Conservation (phyloP, 2,888 invertebrate genomes). For the Carcina quercana region DNA sequence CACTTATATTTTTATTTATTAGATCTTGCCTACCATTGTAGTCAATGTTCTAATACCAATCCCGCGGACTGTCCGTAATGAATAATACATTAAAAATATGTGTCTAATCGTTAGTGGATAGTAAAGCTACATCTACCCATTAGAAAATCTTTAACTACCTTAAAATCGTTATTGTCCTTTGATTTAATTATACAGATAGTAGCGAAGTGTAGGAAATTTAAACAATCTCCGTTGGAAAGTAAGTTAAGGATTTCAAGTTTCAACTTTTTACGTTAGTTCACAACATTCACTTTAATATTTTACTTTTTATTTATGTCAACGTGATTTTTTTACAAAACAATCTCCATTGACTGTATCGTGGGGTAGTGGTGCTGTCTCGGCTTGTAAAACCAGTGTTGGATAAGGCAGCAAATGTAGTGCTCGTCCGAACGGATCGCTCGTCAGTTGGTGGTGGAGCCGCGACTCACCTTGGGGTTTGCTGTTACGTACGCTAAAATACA, state of each 20-base stretch:
- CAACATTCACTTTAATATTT: slow-evolving; percentile 26
- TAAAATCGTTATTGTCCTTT: too few relatives aligned
- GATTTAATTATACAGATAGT: too few relatives aligned
- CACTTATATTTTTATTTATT: too few relatives aligned
- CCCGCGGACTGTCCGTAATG: too few relatives aligned
- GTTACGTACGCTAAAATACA: slow-evolving; percentile 64
- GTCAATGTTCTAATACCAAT: too few relatives aligned
- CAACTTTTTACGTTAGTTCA: slow-evolving; percentile 19
- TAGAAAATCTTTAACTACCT: too few relatives aligned
- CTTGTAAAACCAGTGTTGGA: slow-evolving; percentile 31
- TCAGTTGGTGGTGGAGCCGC: slow-evolving; percentile 37
- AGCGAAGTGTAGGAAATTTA: too few relatives aligned
- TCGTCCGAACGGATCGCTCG: slow-evolving; percentile 33
- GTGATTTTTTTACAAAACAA: background rate
- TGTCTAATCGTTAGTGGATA: too few relatives aligned
- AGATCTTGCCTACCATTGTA: too few relatives aligned
- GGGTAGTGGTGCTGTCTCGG: background rate
- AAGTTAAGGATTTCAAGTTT: slow-evolving; percentile 42
- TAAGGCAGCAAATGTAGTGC: slow-evolving; percentile 22
- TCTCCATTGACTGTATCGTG: slow-evolving; percentile 1
- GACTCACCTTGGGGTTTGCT: slow-evolving; percentile 61
- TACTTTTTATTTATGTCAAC: slow-evolving; percentile 1
- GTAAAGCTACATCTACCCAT: too few relatives aligned
- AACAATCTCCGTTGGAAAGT: slow-evolving; percentile 24
- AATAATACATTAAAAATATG: too few relatives aligned